Conservation (phyloP, 2,113 vertebrate genomes). For the Aphelocoma coerulescens region DNA sequence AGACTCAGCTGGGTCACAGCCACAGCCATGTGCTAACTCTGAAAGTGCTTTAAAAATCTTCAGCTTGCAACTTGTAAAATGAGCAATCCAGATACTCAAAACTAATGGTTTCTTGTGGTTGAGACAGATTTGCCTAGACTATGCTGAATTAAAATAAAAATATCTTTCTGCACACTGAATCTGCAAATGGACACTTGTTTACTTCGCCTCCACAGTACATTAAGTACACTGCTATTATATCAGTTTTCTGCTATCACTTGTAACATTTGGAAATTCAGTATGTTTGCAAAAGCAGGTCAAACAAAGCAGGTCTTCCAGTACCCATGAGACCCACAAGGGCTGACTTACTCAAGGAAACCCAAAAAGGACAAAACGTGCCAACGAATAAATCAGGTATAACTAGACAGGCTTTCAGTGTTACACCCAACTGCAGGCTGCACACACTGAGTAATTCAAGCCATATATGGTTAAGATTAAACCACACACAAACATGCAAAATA, state of each 20-base stretch:
- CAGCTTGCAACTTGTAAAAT: background rate
- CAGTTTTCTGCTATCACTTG: background rate
- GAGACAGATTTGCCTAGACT: background rate
- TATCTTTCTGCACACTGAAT: background rate
- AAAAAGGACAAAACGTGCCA: background rate
- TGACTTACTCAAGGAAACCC: background rate
- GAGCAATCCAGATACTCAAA: background rate
- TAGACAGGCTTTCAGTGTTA: background rate
- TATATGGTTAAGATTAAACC: background rate
- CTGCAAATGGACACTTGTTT: background rate
- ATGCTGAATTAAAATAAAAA: background rate
- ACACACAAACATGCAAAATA: background rate
- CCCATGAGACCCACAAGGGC: background rate
- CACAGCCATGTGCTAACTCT: background rate
- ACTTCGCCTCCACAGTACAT: background rate
- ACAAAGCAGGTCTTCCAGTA: background rate
- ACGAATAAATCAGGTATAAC: background rate
- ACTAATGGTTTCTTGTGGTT: background rate
- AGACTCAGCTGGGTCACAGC: background rate
- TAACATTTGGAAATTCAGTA: background rate
- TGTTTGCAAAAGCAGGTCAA: background rate
- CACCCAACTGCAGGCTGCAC: background rate
- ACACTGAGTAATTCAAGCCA: background rate
- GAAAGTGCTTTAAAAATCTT: background rate
- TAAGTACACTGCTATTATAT: background rate